A percentile compares a stretch with the other conserved stretches of the same genome.
phyloP scores from a whole-genome alignment of 1,140 invertebrate species.

The Orchesella cincta region DNA sequence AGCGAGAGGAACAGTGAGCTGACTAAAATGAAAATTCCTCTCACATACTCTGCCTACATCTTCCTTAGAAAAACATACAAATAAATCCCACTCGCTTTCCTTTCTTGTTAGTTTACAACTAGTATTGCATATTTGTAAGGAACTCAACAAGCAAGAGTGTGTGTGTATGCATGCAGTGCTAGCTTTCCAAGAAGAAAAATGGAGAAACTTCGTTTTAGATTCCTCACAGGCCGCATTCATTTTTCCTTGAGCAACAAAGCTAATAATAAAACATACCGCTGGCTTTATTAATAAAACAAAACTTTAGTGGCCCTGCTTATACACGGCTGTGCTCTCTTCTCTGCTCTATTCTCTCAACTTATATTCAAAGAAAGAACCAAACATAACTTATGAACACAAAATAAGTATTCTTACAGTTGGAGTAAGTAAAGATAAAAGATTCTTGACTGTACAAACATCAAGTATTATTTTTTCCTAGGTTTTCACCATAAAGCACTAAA shows the following conservation, averaged over 20 bases:
- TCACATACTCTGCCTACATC: background rate
- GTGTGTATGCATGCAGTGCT: background rate
- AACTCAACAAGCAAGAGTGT: background rate
- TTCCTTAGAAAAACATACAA: constrained; percentile 16
- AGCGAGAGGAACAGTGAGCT: background rate
- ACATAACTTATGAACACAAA: background rate
- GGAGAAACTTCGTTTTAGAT: constrained; percentile 7
- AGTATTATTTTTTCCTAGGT: background rate
- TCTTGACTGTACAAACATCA: background rate
- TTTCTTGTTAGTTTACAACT: background rate
- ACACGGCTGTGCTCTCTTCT: background rate
- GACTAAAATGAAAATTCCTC: constrained; percentile 8
- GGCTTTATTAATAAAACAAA: constrained; percentile 27
- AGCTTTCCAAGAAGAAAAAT: background rate
- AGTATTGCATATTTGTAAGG: background rate
- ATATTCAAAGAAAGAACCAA: background rate
- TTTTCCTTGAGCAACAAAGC: constrained; percentile 4
- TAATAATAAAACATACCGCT: constrained; percentile 16
- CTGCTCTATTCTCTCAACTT: background rate
- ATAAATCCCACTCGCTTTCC: constrained; percentile 17
- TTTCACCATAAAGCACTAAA: no score
- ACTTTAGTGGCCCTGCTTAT: background rate
- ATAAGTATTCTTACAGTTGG: no score
- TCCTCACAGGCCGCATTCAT: constrained; percentile 16
- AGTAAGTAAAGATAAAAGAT: constrained; percentile 20